Evolutionary conservation across 2,888 invertebrate species (phyloP).

Genomic region (Suillia variegata): DNA sequence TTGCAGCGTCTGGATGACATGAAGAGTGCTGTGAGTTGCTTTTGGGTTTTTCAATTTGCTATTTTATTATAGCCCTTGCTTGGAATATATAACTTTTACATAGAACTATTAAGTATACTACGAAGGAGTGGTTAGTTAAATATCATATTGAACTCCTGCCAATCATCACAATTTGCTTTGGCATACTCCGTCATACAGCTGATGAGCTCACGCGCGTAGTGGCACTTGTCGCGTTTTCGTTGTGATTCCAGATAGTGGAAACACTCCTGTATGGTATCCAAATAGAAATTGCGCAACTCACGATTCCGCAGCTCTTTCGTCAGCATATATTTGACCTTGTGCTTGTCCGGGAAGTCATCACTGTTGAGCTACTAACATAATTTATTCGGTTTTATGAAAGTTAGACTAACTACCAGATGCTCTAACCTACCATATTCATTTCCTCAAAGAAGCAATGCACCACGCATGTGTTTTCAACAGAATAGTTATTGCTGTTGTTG

Average conservation of each 20-base stretch:
- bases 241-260: slow-evolving; percentile 69
- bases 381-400: background rate
- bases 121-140: slow-evolving; percentile 45
- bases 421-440: slow-evolving; percentile 68
- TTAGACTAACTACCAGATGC: too few relatives aligned
- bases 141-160: slow-evolving; percentile 66
- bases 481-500: slow-evolving; percentile 29
- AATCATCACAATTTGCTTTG: slow-evolving; percentile 76
- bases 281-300: slow-evolving; percentile 71
- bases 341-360: slow-evolving; percentile 66
- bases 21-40: slow-evolving; percentile 60
- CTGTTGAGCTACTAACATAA: slow-evolving; percentile 46
- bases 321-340: slow-evolving; percentile 67
- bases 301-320: slow-evolving; percentile 69
- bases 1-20: slow-evolving; percentile 64
- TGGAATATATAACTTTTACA: background rate
- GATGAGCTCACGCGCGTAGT: slow-evolving; percentile 69
- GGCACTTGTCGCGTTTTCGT: slow-evolving; percentile 68
- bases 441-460: slow-evolving; percentile 74
- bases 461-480: slow-evolving; percentile 63
- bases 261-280: slow-evolving; percentile 74
- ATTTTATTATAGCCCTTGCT: slow-evolving; percentile 1
- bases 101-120: too few relatives aligned
- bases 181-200: slow-evolving; percentile 74
- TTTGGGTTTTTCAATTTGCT: background rate